Evolutionary conservation across 2,797 vertebrate species (phyloP), one percentile per base, ranked within the genome.

Genomic region (Neosilurus mollespiculum): DNA sequence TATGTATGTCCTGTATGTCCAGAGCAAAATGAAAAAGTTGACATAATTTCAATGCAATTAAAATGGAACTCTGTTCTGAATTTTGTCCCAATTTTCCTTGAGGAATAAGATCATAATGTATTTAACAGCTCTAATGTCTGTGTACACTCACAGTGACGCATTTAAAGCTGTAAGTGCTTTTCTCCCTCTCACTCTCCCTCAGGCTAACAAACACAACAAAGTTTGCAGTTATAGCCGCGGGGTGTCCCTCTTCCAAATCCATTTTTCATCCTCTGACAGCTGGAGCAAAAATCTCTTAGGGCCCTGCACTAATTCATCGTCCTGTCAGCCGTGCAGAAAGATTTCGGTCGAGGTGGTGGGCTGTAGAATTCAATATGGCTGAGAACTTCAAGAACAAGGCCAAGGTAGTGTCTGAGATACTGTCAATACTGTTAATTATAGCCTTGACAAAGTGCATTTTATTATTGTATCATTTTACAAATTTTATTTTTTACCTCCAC

Each of bases 191-290:
- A 22, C 53, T 58, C 10, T 59, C 54, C 73, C 30, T 59, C 18
- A 22, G 73, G 73, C 54, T 76, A 58, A 9, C 8, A 26, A 64
- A 78, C n/a, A 43, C 56, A 64, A 26, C 59, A 30, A 58, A 20
- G 61, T 65, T 64, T 53, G n/a, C 26, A 61, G 16, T 61, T 15
- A 5, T 61, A 77, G 56, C 59, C 16, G 1, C 61, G 65, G n/a
- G 14, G 43, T 20, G 4, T 51, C 37, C 9, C 9, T 65, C 3
- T 53, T 24, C 77, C 43, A 79, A 62, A 15, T 30, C 37, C 9
- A 79, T 64, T 79, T 51, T 79, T 65, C n/a, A 65, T 78, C 56
- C 18, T 64, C 20, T 53, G 37, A 78, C 61, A 26, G 37, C 34
- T 78, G n/a, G 75, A 30, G 59, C 34, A 64, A 51, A 62, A 65